These are phyloP conservation scores for Gryllus longicercus DNA, from an alignment of 2,888 invertebrate genomes.

Conservation along the genomic window DNA sequence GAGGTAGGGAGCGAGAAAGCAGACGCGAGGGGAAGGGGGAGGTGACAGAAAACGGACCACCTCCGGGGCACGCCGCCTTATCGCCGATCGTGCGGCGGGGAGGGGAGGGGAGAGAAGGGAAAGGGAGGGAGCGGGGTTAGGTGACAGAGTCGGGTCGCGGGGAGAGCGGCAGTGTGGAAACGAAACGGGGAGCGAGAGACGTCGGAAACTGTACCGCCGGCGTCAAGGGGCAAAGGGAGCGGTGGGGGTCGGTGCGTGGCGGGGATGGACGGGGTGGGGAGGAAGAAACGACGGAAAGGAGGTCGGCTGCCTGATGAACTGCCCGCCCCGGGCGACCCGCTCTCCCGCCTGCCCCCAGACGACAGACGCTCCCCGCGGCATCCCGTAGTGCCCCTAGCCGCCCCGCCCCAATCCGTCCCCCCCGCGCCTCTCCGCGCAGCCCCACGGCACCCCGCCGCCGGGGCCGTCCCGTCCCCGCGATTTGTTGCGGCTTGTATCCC, in stretches of 20 bases:
- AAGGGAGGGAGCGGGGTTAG: neutral
- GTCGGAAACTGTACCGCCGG: neutral
- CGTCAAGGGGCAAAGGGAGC: neutral
- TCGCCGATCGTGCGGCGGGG: neutral
- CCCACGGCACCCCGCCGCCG: neutral
- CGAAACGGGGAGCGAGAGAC: neutral
- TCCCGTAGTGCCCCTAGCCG: neutral
- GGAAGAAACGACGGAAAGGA: neutral
- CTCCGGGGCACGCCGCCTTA: neutral
- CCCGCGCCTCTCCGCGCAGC: neutral
- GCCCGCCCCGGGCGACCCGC: neutral
- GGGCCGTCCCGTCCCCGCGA: neutral
- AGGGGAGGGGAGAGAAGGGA: neutral
- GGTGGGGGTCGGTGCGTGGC: neutral
- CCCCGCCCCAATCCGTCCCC: no score
- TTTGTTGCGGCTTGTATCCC: neutral
- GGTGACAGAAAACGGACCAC: neutral
- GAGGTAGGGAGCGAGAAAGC: neutral
- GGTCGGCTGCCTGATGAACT: neutral
- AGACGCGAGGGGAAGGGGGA: neutral
- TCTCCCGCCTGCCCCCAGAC: neutral
- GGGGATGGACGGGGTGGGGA: neutral
- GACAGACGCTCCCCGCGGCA: neutral
- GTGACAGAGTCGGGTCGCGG: neutral
- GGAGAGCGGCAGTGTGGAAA: neutral